These are phyloP conservation scores for Lucifuga dentata DNA, from an alignment of 2,113 vertebrate genomes.

Conservation along the genomic window DNA sequence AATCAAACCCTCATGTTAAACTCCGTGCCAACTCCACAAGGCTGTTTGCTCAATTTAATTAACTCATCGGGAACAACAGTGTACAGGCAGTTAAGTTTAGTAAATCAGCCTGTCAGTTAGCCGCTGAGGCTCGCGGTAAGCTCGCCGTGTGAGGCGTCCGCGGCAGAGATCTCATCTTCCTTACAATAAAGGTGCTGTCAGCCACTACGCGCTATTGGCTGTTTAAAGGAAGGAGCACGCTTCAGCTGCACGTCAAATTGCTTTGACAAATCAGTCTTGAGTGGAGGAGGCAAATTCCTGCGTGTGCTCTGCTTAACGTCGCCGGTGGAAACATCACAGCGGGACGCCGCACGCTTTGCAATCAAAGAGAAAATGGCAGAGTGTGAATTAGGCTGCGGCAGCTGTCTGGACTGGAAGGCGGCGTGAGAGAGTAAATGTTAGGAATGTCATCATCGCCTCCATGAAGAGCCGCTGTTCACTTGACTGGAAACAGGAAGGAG, in stretches of 20 bases:
- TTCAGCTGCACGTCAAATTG: conserved; percentile 43
- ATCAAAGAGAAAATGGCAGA: conserved; percentile 34
- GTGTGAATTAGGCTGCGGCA: conserved; percentile 24
- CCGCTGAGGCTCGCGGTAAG: conserved; percentile 8
- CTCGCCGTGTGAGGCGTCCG: conserved; percentile 48
- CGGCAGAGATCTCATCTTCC: conserved; percentile 26
- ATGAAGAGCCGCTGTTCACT: conserved; percentile 1
- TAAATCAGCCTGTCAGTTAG: conserved; percentile 37
- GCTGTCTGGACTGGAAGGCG: conserved; percentile 4
- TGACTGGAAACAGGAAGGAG: conserved; percentile 3
- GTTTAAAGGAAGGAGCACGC: conserved; percentile 19
- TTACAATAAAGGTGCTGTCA: conserved; percentile 36
- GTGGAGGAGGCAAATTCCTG: conserved; percentile 24
- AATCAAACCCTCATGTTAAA: conserved; percentile 36
- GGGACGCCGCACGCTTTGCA: conserved; percentile 13
- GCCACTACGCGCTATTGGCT: background rate
- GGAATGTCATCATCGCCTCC: conserved; percentile 38
- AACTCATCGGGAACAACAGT: conserved; percentile 36
- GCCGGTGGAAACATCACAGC: conserved; percentile 44
- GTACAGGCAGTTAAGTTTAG: conserved; percentile 32
- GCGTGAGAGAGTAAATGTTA: conserved; percentile 14
- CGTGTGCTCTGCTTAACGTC: conserved; percentile 40
- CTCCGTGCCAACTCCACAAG: conserved; percentile 24
- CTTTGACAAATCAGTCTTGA: conserved; percentile 47
- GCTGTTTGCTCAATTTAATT: conserved; percentile 50